Percentiles rank a stretch among this genome's conserved stretches.
phyloP scores from a whole-genome alignment of 2,113 vertebrate species.

The Serinus canaria region DNA sequence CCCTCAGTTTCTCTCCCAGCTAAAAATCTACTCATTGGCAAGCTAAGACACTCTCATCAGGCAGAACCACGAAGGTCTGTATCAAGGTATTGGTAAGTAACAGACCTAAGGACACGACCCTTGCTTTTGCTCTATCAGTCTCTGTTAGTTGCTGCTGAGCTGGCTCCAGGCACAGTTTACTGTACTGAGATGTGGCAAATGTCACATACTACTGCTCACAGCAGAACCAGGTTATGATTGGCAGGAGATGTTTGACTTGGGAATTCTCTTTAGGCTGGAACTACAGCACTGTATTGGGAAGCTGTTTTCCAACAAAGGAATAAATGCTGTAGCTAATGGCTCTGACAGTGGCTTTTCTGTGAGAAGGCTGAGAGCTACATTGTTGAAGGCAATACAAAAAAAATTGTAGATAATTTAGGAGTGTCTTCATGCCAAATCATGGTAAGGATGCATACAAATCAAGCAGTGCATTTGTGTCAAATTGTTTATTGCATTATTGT shows the following conservation, averaged over 20 bases:
- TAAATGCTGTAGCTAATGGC: not conserved
- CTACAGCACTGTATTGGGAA: not conserved
- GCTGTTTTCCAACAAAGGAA: not conserved
- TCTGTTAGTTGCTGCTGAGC: not conserved
- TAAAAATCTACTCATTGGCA: not conserved
- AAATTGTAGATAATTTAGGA: slow-evolving; percentile 20
- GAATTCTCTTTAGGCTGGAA: not conserved
- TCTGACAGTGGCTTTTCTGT: not conserved
- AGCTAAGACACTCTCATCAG: not conserved
- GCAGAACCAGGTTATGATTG: not conserved
- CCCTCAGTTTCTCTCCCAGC: not conserved
- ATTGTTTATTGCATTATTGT: slow-evolving; percentile 2
- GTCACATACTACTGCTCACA: not conserved
- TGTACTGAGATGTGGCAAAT: not conserved
- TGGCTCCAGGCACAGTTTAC: not conserved
- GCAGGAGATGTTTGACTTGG: not conserved
- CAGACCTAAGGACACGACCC: not conserved
- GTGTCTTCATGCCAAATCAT: slow-evolving; percentile 16
- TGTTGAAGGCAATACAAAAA: not conserved
- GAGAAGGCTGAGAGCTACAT: not conserved
- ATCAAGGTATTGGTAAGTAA: not conserved
- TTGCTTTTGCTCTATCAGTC: not conserved
- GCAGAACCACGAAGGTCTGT: not conserved
- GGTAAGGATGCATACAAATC: not conserved
- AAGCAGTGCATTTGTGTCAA: slow-evolving; percentile 14